Evolutionary conservation across 2,113 vertebrate genomes (phyloP).

Genomic region (Ursus arctos): DNA sequence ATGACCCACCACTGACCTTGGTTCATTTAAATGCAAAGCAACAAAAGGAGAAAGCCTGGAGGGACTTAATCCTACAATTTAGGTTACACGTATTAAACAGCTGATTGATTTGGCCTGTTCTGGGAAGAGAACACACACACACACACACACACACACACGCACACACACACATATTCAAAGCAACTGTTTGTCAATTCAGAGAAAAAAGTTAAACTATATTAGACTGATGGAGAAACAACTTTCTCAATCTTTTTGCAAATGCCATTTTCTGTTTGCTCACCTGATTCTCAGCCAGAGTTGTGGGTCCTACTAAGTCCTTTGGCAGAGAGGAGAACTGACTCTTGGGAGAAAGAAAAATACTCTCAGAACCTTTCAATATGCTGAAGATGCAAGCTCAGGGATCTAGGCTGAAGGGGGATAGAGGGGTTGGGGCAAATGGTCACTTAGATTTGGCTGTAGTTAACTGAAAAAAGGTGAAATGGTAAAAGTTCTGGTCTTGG

Average conservation of each 20-base stretch:
- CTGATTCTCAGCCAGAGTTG: slow-evolving; percentile 29
- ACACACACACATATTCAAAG: slow-evolving; percentile 25
- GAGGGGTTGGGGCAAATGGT: neutral
- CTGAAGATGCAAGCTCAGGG: slow-evolving; percentile 28
- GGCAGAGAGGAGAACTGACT: neutral
- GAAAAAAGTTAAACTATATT: slow-evolving; percentile 49
- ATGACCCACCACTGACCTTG: slow-evolving; percentile 66
- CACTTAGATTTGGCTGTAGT: neutral
- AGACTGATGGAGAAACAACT: slow-evolving; percentile 46
- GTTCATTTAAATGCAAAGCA: slow-evolving; percentile 78
- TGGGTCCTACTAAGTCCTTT: neutral
- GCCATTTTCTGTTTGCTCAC: slow-evolving; percentile 53
- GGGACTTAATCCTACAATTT: slow-evolving; percentile 57
- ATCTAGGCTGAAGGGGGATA: neutral
- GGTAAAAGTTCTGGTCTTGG: neutral
- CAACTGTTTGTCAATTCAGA: slow-evolving; percentile 51
- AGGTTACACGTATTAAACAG: slow-evolving; percentile 65
- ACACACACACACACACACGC: neutral
- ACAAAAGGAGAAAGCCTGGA: slow-evolving; percentile 62
- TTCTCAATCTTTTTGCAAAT: slow-evolving; percentile 44
- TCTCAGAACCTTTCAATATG: neutral
- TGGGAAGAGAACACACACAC: slow-evolving; percentile 44
- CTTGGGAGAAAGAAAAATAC: slow-evolving; percentile 53
- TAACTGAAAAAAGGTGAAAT: slow-evolving; percentile 43
- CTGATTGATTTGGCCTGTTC: slow-evolving; percentile 50